Evolutionary conservation across 2,797 vertebrate genomes (phyloP).

Genomic region (Pipistrellus nathusii): DNA sequence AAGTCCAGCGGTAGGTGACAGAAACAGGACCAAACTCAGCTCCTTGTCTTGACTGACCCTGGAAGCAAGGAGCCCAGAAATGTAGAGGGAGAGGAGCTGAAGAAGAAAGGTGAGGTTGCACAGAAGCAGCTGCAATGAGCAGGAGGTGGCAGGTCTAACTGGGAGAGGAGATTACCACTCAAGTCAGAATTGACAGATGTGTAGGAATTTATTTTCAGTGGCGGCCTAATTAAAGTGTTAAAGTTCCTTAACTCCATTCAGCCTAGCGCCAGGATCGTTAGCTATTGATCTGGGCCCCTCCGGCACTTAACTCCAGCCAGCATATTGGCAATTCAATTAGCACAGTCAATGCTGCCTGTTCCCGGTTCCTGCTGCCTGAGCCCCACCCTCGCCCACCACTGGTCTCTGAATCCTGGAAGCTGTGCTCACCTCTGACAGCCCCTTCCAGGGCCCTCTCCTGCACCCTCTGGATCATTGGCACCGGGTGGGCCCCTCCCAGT

Average conservation of each 20-base stretch:
- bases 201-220: slow-evolving; percentile 87
- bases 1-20: not conserved
- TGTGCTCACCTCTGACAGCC: slow-evolving; percentile 59
- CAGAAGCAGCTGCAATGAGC: not conserved
- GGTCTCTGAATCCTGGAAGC: not conserved
- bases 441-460: slow-evolving; percentile 62
- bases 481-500: not conserved
- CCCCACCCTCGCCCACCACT: slow-evolving; percentile 39
- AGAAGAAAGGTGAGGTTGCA: not conserved
- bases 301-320: slow-evolving; percentile 84
- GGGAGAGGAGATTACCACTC: slow-evolving; percentile 82
- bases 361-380: slow-evolving; percentile 71
- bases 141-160: slow-evolving; percentile 25
- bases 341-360: slow-evolving; percentile 81
- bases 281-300: slow-evolving; percentile 88
- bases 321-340: slow-evolving; percentile 87
- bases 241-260: slow-evolving; percentile 88
- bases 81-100: not conserved
- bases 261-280: slow-evolving; percentile 86
- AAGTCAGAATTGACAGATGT: slow-evolving; percentile 86
- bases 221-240: slow-evolving; percentile 89
- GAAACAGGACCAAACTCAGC: not conserved
- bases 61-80: slow-evolving; percentile 20
- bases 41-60: not conserved
- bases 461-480: slow-evolving; percentile 1